Evolutionary conservation across 2,797 vertebrate genomes (phyloP), one percentile per base, ranked within the genome.

Genomic region (Arctocebus calabarensis): DNA sequence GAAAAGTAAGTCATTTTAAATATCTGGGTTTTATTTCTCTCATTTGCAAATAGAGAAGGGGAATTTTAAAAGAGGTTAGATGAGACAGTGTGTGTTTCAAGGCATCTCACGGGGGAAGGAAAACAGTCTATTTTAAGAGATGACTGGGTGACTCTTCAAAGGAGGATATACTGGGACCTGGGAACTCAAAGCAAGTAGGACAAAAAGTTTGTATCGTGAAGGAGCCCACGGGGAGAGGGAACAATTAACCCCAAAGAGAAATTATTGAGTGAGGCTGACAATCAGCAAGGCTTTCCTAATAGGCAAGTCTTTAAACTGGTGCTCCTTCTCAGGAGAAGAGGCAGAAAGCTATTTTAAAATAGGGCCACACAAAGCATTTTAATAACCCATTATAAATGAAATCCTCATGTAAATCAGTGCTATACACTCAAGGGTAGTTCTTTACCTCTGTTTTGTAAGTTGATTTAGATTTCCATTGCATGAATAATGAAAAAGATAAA

Each of bases 301-400:
- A 85, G 57, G 79, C 61, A 68, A 62, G 27, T 59, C 82, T 85
- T 97, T 94, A 88, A 81, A 89, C 25, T 48, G n/a, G 19, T 10
- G 40, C 61, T 32, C 5, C 85, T 83, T 91, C 84, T 73, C 91
- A 79, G 40, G 48, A 96, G 55, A 95, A 88, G 62, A 29, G 5
- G n/a, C 73, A 82, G 62, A 70, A 86, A 62, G 22, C 82, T 96
- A 91, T 45, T 79, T 75, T 96, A 90, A 95, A 84, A 97, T 2
- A n/a, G 34, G 45, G 27, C 55, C 2, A 5, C 89, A 84, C 9
- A 86, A 94, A 94, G 23, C 37, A 92, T 79, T 94, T 48, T 14
- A 77, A 62, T 84, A 93, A 87, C 32, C 4, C 7, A 78, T 19
- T 90, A 7, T 78, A 92, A 91, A 93, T 57, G 92, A 92, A 86